phyloP scores from a whole-genome alignment of 1,140 invertebrate species.

The Caenorhabditis latens region DNA sequence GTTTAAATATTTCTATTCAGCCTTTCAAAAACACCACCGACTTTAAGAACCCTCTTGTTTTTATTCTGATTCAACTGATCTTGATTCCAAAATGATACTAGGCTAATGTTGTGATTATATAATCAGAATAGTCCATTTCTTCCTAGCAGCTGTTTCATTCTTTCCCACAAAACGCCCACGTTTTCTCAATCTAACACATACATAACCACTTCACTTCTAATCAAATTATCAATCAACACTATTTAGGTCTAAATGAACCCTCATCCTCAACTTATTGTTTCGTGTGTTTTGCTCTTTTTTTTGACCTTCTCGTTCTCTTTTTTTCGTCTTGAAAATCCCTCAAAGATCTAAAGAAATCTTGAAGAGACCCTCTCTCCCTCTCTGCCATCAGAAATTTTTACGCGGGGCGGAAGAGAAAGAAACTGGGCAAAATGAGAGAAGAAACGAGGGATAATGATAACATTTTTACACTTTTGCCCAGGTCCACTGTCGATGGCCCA shows the following conservation, averaged over 20 bases:
- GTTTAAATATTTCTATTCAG: too few relatives aligned
- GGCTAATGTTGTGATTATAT: background rate
- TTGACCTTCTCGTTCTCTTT: background rate
- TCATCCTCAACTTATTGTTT: background rate
- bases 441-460: constrained; percentile 33
- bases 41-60: too few relatives aligned
- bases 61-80: too few relatives aligned
- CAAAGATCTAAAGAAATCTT: background rate
- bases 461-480: constrained; percentile 44
- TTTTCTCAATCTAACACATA: background rate
- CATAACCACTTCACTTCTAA: background rate
- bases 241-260: too few relatives aligned
- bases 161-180: background rate
- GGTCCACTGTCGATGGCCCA: background rate
- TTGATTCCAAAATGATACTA: background rate
- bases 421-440: background rate
- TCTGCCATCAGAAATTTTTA: constrained; percentile 36
- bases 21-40: too few relatives aligned
- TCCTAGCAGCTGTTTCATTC: background rate
- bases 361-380: background rate
- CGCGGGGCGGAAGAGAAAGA: constrained; percentile 11
- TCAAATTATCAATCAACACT: background rate
- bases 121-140: background rate
- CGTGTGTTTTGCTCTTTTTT: constrained; percentile 20
- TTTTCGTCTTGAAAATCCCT: background rate